phyloP scores from a whole-genome alignment of 2,797 vertebrate species.

The Parauchenoglanis punctatus region DNA sequence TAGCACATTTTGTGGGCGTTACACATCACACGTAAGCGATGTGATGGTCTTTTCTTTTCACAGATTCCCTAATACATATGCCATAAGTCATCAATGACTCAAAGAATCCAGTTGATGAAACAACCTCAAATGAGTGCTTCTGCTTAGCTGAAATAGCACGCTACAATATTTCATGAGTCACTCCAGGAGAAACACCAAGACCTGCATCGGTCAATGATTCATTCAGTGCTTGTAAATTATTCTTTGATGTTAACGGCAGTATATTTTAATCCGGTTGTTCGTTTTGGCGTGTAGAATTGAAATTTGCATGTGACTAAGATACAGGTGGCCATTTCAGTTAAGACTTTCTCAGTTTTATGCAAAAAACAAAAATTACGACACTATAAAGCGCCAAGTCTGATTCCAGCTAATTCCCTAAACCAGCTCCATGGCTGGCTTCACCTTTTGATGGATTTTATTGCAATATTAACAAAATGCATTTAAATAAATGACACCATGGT shows the following conservation, averaged over 20 bases:
- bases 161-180: slow-evolving; percentile 5
- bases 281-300: not conserved
- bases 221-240: not conserved
- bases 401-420: not conserved
- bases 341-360: not conserved
- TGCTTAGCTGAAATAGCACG: not conserved
- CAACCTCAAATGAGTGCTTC: not conserved
- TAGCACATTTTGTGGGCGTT: not conserved
- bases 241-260: not conserved
- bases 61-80: not conserved
- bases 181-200: not conserved
- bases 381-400: not conserved
- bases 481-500: not conserved
- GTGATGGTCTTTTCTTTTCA: not conserved
- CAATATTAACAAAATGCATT: not conserved
- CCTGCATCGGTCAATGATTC: slow-evolving; percentile 5
- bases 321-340: not conserved
- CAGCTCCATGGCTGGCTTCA: not conserved
- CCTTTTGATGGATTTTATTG: not conserved
- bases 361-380: not conserved
- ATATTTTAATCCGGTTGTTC: not conserved
- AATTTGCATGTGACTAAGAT: not conserved
- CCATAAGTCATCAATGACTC: not conserved
- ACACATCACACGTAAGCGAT: too few species aligned
- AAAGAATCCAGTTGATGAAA: not conserved